Evolutionary conservation across 2,797 vertebrate species (phyloP).

Genomic region (Silurus lanzhouensis): DNA sequence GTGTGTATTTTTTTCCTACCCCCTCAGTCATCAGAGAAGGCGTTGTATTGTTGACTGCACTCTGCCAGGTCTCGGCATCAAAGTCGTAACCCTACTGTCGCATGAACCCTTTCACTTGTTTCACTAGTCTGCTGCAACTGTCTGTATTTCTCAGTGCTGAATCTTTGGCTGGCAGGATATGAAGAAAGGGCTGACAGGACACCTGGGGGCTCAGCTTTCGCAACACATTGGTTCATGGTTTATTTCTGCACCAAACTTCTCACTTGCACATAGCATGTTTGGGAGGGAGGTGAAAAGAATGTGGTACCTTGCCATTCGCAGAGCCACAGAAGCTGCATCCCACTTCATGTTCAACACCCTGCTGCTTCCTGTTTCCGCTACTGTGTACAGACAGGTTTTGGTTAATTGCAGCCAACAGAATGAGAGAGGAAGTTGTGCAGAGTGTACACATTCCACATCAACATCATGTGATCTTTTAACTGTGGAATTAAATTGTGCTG

Average conservation of each 20-base stretch:
- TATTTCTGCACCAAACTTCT: slow-evolving; percentile 33
- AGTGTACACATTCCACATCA: no score
- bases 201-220: slow-evolving; percentile 22
- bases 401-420: background rate
- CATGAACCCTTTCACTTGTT: slow-evolving; percentile 21
- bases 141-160: slow-evolving; percentile 20
- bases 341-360: slow-evolving; percentile 6
- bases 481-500: no score
- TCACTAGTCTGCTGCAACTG: slow-evolving; percentile 11
- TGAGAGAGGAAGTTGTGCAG: background rate
- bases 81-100: slow-evolving; percentile 9
- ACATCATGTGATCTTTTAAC: no score
- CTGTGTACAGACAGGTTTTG: background rate
- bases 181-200: slow-evolving; percentile 32
- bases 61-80: slow-evolving; percentile 13
- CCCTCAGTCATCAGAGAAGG: background rate
- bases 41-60: slow-evolving; percentile 1
- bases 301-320: slow-evolving; percentile 23
- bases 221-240: slow-evolving; percentile 16
- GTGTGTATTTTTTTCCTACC: no score
- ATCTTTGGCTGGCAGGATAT: slow-evolving; percentile 16
- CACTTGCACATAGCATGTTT: slow-evolving; percentile 17
- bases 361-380: background rate
- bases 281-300: background rate
- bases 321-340: slow-evolving; percentile 1